Percentiles rank a stretch among this genome's conserved stretches.
Evolutionary conservation across 1,140 invertebrate genomes (phyloP).

Genomic region (Procambarus clarkii): DNA sequence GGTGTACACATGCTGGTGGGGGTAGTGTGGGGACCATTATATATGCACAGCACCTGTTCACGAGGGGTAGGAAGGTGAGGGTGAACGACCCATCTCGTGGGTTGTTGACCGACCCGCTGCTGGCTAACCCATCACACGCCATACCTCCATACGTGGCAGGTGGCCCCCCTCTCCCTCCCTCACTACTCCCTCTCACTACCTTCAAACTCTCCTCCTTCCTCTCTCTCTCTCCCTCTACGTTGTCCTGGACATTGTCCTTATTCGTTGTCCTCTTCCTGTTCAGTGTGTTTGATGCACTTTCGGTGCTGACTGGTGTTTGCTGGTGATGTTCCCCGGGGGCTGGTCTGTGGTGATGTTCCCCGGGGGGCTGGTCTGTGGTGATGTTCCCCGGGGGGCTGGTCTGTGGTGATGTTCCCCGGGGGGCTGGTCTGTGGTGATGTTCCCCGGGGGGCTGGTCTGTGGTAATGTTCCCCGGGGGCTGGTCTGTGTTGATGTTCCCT

Average conservation of each 20-base stretch:
- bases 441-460: no score
- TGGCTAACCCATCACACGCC: background rate
- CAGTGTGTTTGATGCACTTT: no score
- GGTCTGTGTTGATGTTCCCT: no score
- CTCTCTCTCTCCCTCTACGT: background rate
- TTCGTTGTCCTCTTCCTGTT: background rate
- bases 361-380: no score
- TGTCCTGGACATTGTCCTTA: background rate
- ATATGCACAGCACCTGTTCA: background rate
- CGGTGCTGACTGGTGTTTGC: no score
- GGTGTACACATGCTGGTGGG: background rate
- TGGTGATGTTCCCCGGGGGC: no score
- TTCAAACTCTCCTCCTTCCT: background rate
- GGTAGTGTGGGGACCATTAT: background rate
- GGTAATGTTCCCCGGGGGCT: no score
- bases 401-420: no score
- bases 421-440: no score
- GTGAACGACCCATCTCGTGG: background rate
- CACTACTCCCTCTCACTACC: background rate
- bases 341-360: no score
- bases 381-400: no score
- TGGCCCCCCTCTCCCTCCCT: background rate
- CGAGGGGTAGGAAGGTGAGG: no score
- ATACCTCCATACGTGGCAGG: slow-evolving; percentile 3
- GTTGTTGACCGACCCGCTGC: background rate